Base-by-base conservation (phyloP, 1,140 invertebrate species). In the Papilio helenus region DNA sequence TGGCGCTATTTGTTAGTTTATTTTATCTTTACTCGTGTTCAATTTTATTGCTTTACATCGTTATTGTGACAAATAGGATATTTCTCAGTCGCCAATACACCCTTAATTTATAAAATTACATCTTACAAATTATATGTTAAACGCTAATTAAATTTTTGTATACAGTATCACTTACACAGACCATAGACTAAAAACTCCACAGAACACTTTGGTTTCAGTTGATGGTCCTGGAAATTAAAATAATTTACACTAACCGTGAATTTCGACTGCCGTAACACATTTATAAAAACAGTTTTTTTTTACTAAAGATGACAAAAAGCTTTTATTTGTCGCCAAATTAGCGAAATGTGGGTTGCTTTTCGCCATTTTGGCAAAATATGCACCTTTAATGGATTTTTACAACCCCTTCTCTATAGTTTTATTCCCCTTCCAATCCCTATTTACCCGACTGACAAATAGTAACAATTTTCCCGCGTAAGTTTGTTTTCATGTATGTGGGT, bases 161-260 rank as follows among this genome's bases (percentile, higher is more conserved):
- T 77, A 77, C 58, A 74, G 10, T 46, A 77, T 77, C 76, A 77
- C 76, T 77, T 61, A 77, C 65, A 42, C 34, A 55, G 34, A 65
- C 29, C 76, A 77, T 44, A 77, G 76, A 77, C 76, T 58, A 74
- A 51, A n/a, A 23, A 34, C n/a, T 20, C 71, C 42, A 72, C 44
- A 72, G 42, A 42, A 46, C 34, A 61, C 55, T 77, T 77, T 77
- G 51, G 55, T 42, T 65, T 61, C 76, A 77, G 18, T 61, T 2
- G 12, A 65, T 77, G 76, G 51, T 77, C 55, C 23, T 34, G 16
- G 14, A 65, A 61, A 77, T 61, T 39, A 77, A 65, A 77, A 76
- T 76, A 76, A 77, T 65, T 77, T 65, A 77, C n/a, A 77, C 58
- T 34, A 58, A 58, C 18, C 51, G 18, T 55, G 51, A 20, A 55